A percentile compares a stretch with the other conserved stretches of the same genome.
Evolutionary conservation across 2,113 vertebrate species (phyloP).

Genomic region (Todiramphus chloris): DNA sequence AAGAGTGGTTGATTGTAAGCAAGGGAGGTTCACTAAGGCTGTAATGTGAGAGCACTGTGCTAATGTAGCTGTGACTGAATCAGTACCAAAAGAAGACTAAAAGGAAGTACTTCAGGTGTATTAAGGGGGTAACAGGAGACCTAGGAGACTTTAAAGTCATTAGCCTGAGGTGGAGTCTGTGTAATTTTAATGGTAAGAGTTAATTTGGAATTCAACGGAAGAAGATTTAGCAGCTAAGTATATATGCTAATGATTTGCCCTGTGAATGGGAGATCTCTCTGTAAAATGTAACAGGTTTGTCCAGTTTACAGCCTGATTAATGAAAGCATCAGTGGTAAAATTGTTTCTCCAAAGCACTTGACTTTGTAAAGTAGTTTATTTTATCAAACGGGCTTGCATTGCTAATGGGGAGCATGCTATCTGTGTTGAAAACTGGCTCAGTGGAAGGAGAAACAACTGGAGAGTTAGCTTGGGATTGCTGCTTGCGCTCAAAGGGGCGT

Average conservation of each 20-base stretch:
- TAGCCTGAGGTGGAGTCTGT: conserved; percentile 11
- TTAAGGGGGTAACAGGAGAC: conserved; percentile 31
- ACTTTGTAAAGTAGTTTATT: not conserved
- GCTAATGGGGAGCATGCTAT: not conserved
- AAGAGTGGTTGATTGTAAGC: not conserved
- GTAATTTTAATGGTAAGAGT: conserved; percentile 6
- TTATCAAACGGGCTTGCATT: not conserved
- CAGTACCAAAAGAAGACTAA: conserved; percentile 19
- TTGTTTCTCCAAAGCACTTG: not conserved
- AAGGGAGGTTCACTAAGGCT: not conserved
- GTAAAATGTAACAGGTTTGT: not conserved
- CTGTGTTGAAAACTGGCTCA: not conserved
- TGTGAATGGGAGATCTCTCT: not conserved
- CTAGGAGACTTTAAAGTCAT: conserved; percentile 15
- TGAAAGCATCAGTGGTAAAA: not conserved
- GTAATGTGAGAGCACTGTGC: not conserved
- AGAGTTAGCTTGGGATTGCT: not conserved
- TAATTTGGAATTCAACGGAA: not conserved
- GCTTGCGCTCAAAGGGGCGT: not conserved
- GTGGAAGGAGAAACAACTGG: not conserved
- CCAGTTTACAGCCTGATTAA: not conserved
- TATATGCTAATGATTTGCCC: not conserved
- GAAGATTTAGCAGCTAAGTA: not conserved
- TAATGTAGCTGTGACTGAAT: conserved; percentile 39
- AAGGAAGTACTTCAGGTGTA: conserved; percentile 18